Percentiles rank a stretch among this genome's conserved stretches.
Evolutionary conservation across 2,888 invertebrate species (phyloP).

Genomic region (Drosophila kanekoi): DNA sequence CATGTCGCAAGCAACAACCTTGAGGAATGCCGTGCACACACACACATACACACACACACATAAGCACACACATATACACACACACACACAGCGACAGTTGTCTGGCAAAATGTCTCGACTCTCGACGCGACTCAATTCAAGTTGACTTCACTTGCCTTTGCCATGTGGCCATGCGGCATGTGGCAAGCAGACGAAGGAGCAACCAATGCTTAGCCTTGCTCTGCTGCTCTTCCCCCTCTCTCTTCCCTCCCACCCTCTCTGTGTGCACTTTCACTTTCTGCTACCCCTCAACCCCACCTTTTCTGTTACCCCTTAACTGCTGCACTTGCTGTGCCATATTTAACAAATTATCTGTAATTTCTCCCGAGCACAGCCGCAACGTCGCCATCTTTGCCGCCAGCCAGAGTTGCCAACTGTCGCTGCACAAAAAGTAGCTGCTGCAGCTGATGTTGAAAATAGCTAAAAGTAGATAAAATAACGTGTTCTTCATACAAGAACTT

Average conservation of each 20-base stretch:
- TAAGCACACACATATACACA: background rate
- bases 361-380: conserved; percentile 67
- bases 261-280: conserved; percentile 74
- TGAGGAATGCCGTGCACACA: conserved; percentile 80
- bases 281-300: no score
- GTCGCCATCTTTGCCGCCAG: conserved; percentile 54
- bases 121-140: conserved; percentile 63
- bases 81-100: conserved; percentile 55
- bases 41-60: conserved; percentile 33
- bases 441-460: no score
- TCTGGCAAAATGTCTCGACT: conserved; percentile 79
- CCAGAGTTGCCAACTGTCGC: no score
- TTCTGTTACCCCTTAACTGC: background rate
- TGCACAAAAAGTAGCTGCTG: no score
- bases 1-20: conserved; percentile 79
- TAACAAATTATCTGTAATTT: conserved; percentile 83
- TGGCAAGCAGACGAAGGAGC: conserved; percentile 37
- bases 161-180: conserved; percentile 16
- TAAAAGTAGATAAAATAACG: no score
- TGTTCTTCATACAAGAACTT: no score
- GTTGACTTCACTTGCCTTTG: conserved; percentile 55
- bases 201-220: conserved; percentile 34
- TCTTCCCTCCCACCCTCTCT: background rate
- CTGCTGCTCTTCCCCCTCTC: background rate
- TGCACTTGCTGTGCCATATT: conserved; percentile 70